Base-by-base conservation (phyloP, 2,888 invertebrate species). In the Andrena flavipes region DNA sequence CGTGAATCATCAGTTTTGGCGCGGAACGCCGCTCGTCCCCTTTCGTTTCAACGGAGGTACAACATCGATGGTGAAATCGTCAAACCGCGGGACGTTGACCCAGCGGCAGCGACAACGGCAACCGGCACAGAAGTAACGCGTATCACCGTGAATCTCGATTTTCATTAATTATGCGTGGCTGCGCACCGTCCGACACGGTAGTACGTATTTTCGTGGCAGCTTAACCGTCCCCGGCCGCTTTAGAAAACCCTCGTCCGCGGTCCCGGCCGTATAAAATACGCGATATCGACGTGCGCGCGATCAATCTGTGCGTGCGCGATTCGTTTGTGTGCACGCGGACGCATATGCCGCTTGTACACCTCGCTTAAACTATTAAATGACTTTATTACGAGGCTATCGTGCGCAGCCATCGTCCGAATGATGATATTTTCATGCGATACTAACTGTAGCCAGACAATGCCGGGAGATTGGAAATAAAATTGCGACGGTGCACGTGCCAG, bases 131-230 rank as follows among this genome's bases (percentile, higher is more conserved):
- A 33, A 59, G 60, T 70, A 76, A 33, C 48, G 26, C 59, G 23
- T 73, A 80, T 79, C 78, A 20, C 49, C 65, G 4, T 48, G 75
- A 76, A 87, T 85, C 79, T 81, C 76, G 76, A 84, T 83, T 84
- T 80, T 71, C 81, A 80, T 83, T 87, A 87, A 87, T 85, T 87
- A 87, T 81, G 78, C 78, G 74, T 69, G 71, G 72, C 62, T 62
- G 76, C 72, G 65, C 78, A 73, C 64, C 64, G 76, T 33, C 20
- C 72, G 67, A 75, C 76, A 63, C 71, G 75, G 68, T 71, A 54
- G 59, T 29, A 63, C 74, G 74, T 83, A 74, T 84, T 87, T 87
- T 85, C 78, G 72, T 75, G 76, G 72, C 60, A 51, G 76, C 67
- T 73, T 65, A 77, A 63, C 65, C 67, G 72, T 65, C 35, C 26